Evolutionary conservation across 2,797 vertebrate species (phyloP).

Genomic region (Liparis tanakae): DNA sequence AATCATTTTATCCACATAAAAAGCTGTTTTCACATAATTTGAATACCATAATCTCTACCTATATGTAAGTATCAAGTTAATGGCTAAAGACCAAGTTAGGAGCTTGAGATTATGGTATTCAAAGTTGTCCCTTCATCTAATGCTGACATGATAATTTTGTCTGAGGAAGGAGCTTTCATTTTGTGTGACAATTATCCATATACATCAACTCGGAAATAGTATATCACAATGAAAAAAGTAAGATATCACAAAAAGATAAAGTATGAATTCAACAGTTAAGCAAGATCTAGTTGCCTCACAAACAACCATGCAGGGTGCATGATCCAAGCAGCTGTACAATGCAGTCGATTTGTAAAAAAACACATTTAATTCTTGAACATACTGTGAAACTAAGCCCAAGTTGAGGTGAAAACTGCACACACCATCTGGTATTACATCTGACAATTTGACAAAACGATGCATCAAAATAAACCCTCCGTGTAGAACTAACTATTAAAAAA

Average conservation of each 20-base stretch:
- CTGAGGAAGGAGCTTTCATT: slow-evolving; percentile 53
- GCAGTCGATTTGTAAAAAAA: slow-evolving; percentile 12
- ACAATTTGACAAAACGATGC: neutral
- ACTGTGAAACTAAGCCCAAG: neutral
- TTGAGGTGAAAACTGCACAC: neutral
- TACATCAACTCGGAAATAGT: slow-evolving; percentile 18
- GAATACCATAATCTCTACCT: neutral
- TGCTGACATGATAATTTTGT: slow-evolving; percentile 56
- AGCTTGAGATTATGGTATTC: no score
- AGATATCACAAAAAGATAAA: slow-evolving; percentile 30
- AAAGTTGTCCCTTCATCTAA: slow-evolving; percentile 43
- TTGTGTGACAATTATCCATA: slow-evolving; percentile 34
- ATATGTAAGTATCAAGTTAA: no score
- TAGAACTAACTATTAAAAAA: neutral
- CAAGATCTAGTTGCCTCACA: slow-evolving; percentile 26
- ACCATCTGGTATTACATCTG: neutral
- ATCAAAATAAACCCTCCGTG: neutral
- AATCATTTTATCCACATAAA: neutral
- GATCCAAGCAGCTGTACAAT: slow-evolving; percentile 32
- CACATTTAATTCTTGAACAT: neutral
- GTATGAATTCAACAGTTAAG: slow-evolving; percentile 47
- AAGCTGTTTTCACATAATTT: neutral
- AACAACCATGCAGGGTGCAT: slow-evolving; percentile 30
- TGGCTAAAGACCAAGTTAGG: no score
- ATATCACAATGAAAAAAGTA: slow-evolving; percentile 38